Evolutionary conservation across 2,113 vertebrate genomes (phyloP), one percentile per base, ranked within the genome.

Genomic region (Peucedramus taeniatus): DNA sequence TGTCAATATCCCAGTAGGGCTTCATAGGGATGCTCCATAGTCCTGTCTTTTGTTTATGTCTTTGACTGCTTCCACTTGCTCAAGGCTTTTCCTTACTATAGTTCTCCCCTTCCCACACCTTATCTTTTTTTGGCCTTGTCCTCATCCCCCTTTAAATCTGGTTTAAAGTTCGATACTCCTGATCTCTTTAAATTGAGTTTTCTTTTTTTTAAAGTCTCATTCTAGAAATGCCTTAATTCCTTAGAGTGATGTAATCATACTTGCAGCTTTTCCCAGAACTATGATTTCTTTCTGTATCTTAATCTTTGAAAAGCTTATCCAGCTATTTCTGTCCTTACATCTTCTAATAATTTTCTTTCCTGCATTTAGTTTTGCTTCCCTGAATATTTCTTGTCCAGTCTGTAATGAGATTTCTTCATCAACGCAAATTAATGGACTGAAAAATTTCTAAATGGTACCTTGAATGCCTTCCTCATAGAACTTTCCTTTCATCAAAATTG

Each of bases 391-490:
- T 66, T 88, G 45, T 83, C 50, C 71, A 70, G 30, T 50, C 68
- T 88, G 6, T 80, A 92, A 94, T 80, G 24, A 93, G 47, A 89
- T 90, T 96, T 95, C 61, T 95, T 86, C 86, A 93, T 86, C 79
- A 88, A 80, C 42, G 54, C 0, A 0, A 86, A 90, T 88, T 92
- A 95, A 86, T 94, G 51, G 59, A 50, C 63, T 93, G 88, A 76
- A 80, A 96, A 74, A 51, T 63, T 4, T 42, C 27, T 81, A 74
- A 90, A 86, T 35, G 11, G 33, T 33, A 85, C 63, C 37, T 86
- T 86, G 59, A 83, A 83, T 88, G 42, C n/a, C 37, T 87, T 87
- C 26, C 19, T 57, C 10, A 12, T 37, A 85, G 22, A 93, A 69
- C 47, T 71, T 96, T 72, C 24, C 10, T 90, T 83, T 82, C 50